phyloP scores from a whole-genome alignment of 2,888 invertebrate genomes.

The Laothoe populi region DNA sequence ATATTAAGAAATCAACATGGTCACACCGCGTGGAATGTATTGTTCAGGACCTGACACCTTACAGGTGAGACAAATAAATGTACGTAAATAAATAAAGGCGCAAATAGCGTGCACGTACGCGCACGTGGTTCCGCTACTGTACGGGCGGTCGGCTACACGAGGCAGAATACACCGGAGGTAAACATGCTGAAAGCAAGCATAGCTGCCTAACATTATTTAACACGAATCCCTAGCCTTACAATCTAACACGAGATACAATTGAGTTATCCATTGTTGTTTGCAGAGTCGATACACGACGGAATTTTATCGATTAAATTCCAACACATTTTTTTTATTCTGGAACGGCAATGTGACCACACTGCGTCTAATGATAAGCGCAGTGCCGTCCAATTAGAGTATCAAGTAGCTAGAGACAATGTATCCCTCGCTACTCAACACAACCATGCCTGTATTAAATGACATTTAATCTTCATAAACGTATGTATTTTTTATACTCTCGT shows the following conservation, averaged over 20 bases:
- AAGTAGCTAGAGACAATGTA: too few species aligned
- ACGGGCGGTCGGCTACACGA: slow-evolving; percentile 12
- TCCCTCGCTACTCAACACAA: too few species aligned
- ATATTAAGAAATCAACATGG: slow-evolving; percentile 68
- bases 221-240: slow-evolving; percentile 78
- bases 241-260: slow-evolving; percentile 70
- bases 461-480: neutral
- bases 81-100: slow-evolving; percentile 53
- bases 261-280: slow-evolving; percentile 41
- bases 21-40: slow-evolving; percentile 82
- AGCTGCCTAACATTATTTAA: slow-evolving; percentile 81
- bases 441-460: too few species aligned
- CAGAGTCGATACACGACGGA: neutral
- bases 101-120: slow-evolving; percentile 20
- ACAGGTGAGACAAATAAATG: slow-evolving; percentile 72
- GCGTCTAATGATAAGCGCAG: too few species aligned
- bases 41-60: slow-evolving; percentile 81
- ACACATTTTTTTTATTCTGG: too few species aligned
- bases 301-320: neutral
- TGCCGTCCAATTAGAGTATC: too few species aligned
- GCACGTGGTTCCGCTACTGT: slow-evolving; percentile 2
- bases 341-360: too few species aligned
- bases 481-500: neutral
- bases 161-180: slow-evolving; percentile 5
- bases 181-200: slow-evolving; percentile 65